Base-by-base conservation (phyloP, 2,888 invertebrate genomes). In the Latheticus oryzae region DNA sequence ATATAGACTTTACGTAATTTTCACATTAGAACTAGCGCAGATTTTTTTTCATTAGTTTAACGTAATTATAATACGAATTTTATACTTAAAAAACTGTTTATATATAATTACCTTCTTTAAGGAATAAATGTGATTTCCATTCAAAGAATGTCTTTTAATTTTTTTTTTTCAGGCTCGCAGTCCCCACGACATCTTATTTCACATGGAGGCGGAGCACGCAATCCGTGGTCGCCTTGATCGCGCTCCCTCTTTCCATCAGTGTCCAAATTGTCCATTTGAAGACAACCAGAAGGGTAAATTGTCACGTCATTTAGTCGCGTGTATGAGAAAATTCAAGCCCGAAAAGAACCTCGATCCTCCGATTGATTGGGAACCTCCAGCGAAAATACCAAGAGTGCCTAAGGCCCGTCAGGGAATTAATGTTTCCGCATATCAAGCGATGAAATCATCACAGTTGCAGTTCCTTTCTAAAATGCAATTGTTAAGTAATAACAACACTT, bases 241-340 rank as follows among this genome's bases (percentile, higher is more conserved):
- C 62, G 91, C 93, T 0, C 89, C 91, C 15, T 89, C 92, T 0
- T 91, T 91, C 77, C 95, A 95, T 77, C 93, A 95, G 75, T 97
- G 96, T 76, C 89, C 92, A 0, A 91, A 93, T 73, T 97, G 97
- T 81, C 91, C 93, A 0, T 96, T 95, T 73, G 96, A 97, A 77
- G 94, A 95, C 69, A 94, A 94, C 72, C 92, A 93, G 48, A 95
- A 94, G 79, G 92, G 92, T 16, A 95, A 95, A 78, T 80, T 96
- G 67, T 91, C 90, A 0, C 85, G 95, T 24, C 97, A 97, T 81
- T 84, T 90, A 63, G 85, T 91, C 58, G 89, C 93, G 1, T 97
- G 97, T 78, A 85, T 87, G 28, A 93, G 95, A 78, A 92, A 93
- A 75, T 96, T 93, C 79, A 89, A 92, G 75, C 90, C 93, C 0